These are phyloP conservation scores for Rhagophthalmus giganteus DNA, from an alignment of 2,888 invertebrate genomes.

Conservation along the genomic window DNA sequence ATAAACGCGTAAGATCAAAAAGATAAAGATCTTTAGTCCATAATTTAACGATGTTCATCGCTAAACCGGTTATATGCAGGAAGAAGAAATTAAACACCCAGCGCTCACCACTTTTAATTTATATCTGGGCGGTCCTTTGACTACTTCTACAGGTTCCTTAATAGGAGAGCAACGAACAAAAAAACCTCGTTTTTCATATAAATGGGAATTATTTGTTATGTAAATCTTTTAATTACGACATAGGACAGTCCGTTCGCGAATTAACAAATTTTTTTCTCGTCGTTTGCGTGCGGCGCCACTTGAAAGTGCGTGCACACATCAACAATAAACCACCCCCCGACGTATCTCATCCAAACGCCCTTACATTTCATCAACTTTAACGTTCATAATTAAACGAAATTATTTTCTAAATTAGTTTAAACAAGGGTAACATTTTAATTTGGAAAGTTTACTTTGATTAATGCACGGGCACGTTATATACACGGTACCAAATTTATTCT, in stretches of 20 bases:
- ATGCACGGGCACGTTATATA: slow-evolving; percentile 2
- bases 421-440: slow-evolving; percentile 32
- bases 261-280: not conserved
- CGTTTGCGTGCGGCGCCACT: slow-evolving; percentile 3
- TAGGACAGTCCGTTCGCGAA: no score
- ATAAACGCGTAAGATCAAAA: slow-evolving; percentile 12
- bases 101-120: slow-evolving; percentile 19
- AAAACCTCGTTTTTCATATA: no score
- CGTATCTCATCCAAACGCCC: slow-evolving; percentile 6
- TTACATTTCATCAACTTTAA: slow-evolving; percentile 24
- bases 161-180: not conserved
- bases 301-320: slow-evolving; percentile 1
- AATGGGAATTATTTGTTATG: not conserved
- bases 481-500: not conserved
- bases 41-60: slow-evolving; percentile 26
- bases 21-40: slow-evolving; percentile 9
- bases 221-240: not conserved
- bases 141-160: slow-evolving; percentile 9
- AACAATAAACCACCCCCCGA: slow-evolving; percentile 1
- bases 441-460: slow-evolving; percentile 28
- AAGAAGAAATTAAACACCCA: slow-evolving; percentile 33
- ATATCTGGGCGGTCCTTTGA: slow-evolving; percentile 15
- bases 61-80: slow-evolving; percentile 33
- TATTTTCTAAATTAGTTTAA: slow-evolving; percentile 26
- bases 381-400: slow-evolving; percentile 25